A percentile compares a stretch with the other conserved stretches of the same genome.
These are phyloP conservation scores for Thalpophila matura DNA, from an alignment of 2,888 invertebrate species.

Conservation along the genomic window DNA sequence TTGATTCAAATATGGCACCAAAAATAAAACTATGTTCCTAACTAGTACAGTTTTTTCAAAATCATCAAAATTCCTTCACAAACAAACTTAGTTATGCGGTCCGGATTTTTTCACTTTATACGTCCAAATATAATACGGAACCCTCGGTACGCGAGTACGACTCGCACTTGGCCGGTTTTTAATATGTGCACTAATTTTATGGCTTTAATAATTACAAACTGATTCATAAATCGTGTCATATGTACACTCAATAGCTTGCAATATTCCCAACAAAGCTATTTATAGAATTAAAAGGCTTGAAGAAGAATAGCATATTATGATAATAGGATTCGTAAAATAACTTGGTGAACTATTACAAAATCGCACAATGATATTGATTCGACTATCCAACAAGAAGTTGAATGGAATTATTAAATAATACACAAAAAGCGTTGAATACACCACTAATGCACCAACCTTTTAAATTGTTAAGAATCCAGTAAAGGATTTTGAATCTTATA, in stretches of 20 bases:
- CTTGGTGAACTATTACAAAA: slow-evolving; percentile 40
- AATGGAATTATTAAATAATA: slow-evolving; percentile 38
- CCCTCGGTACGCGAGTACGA: too few species aligned
- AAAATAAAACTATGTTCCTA: too few species aligned
- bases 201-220: too few species aligned
- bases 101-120: too few species aligned
- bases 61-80: too few species aligned
- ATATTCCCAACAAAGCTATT: neutral
- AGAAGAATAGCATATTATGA: neutral
- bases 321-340: neutral
- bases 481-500: neutral
- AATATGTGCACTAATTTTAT: too few species aligned
- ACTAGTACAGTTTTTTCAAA: too few species aligned
- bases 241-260: neutral
- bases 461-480: slow-evolving; percentile 3
- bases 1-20: too few species aligned
- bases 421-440: slow-evolving; percentile 39
- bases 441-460: slow-evolving; percentile 46
- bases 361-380: slow-evolving; percentile 24
- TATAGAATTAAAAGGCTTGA: neutral
- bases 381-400: slow-evolving; percentile 22
- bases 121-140: too few species aligned
- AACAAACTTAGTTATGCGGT: too few species aligned
- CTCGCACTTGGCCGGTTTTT: too few species aligned
- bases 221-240: neutral